Evolutionary conservation across 2,797 vertebrate species (phyloP).

Genomic region (Chelmon rostratus): DNA sequence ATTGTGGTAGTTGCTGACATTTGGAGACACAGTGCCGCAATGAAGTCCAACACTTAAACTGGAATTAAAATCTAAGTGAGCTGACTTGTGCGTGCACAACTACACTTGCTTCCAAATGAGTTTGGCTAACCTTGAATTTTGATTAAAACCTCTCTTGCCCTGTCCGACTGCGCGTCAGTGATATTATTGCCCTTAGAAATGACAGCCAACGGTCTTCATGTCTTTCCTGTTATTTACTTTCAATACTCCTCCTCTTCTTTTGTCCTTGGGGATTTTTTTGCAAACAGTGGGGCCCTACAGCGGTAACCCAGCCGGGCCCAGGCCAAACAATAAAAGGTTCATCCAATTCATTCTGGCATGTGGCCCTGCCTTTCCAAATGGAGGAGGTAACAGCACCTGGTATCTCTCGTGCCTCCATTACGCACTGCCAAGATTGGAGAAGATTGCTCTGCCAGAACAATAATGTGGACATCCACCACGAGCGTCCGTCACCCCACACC

Average conservation of each 20-base stretch:
- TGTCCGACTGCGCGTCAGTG: background rate
- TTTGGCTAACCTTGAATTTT: background rate
- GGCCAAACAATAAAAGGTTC: slow-evolving; percentile 76
- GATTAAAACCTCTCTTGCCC: background rate
- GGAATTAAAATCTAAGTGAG: background rate
- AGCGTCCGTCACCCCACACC: slow-evolving; percentile 57
- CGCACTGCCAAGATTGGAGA: slow-evolving; percentile 76
- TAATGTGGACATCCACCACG: slow-evolving; percentile 79
- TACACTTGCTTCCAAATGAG: background rate
- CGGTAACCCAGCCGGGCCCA: slow-evolving; percentile 37
- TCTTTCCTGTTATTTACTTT: slow-evolving; percentile 33
- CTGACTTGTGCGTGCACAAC: background rate
- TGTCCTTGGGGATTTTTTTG: slow-evolving; percentile 48
- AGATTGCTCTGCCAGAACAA: slow-evolving; percentile 83
- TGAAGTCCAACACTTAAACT: background rate
- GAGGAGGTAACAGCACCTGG: slow-evolving; percentile 76
- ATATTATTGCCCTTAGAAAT: background rate
- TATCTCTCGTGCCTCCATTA: slow-evolving; percentile 77
- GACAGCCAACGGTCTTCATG: background rate
- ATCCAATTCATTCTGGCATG: slow-evolving; percentile 78
- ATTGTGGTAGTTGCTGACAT: background rate
- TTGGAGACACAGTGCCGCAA: background rate
- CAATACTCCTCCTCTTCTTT: background rate
- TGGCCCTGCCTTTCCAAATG: slow-evolving; percentile 70
- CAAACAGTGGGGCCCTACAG: slow-evolving; percentile 43